Evolutionary conservation across 2,888 invertebrate species (phyloP).

Genomic region (Philhelius pedissequus): DNA sequence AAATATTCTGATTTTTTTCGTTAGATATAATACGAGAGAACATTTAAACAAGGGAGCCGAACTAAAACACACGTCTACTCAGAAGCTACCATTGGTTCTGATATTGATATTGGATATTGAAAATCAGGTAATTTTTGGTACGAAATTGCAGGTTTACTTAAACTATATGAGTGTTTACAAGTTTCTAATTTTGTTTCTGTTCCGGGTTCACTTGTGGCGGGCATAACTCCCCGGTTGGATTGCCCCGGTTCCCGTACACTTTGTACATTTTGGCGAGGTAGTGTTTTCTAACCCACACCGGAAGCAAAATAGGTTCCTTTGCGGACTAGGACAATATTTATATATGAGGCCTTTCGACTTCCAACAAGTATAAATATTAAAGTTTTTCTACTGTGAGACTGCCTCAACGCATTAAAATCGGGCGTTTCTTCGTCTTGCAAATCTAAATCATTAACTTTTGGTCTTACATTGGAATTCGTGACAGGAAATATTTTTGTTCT

Average conservation of each 20-base stretch:
- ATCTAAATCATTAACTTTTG: background rate
- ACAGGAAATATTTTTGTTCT: too few relatives aligned
- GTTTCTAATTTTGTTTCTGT: too few relatives aligned
- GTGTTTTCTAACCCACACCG: background rate
- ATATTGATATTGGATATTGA: too few relatives aligned
- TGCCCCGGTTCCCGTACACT: background rate
- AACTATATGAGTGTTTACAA: background rate
- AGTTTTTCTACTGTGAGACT: background rate
- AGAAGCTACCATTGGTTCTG: too few relatives aligned
- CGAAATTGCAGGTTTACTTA: background rate
- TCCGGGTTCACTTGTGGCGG: background rate
- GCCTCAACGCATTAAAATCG: background rate
- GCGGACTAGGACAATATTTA: background rate
- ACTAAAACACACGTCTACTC: too few relatives aligned
- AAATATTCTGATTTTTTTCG: too few relatives aligned
- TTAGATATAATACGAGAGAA: too few relatives aligned
- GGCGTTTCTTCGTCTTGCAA: background rate
- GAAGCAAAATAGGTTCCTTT: background rate
- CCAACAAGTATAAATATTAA: background rate
- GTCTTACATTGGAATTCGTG: too few relatives aligned
- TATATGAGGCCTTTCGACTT: background rate
- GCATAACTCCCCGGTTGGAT: too few relatives aligned
- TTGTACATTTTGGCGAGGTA: background rate
- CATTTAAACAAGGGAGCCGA: too few relatives aligned
- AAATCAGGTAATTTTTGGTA: too few relatives aligned